Evolutionary conservation across 2,888 invertebrate species (phyloP).

Genomic region (Thyatira batis): DNA sequence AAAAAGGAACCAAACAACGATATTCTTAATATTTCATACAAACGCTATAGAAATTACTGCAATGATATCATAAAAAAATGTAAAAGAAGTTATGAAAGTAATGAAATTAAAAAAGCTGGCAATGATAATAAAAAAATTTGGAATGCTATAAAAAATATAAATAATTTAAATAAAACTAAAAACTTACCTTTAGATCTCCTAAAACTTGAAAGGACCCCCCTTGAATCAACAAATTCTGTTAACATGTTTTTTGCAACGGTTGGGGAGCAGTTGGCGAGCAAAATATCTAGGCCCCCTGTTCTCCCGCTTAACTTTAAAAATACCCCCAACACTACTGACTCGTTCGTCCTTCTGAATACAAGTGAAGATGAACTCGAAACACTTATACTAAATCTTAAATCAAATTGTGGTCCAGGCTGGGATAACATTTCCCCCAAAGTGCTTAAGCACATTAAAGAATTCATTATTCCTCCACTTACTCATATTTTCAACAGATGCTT

Average conservation of each 20-base stretch:
- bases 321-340: too few relatives aligned
- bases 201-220: neutral
- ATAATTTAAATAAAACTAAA: neutral
- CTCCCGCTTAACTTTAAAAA: too few relatives aligned
- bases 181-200: neutral
- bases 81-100: constrained; percentile 5
- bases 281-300: too few relatives aligned
- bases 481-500: too few relatives aligned
- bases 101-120: neutral
- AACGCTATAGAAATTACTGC: constrained; percentile 10
- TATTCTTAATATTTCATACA: neutral
- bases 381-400: too few relatives aligned
- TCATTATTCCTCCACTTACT: too few relatives aligned
- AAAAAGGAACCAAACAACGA: constrained; percentile 5
- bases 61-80: constrained; percentile 7
- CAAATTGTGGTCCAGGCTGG: too few relatives aligned
- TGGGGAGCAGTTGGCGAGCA: neutral
- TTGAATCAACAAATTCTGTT: neutral
- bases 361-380: too few relatives aligned
- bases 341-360: too few relatives aligned
- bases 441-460: too few relatives aligned
- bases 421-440: too few relatives aligned
- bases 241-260: neutral
- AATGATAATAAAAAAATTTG: constrained; percentile 6
- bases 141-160: constrained; percentile 1